Conservation (phyloP, 2,888 invertebrate species). For the Nephrotoma flavescens region DNA sequence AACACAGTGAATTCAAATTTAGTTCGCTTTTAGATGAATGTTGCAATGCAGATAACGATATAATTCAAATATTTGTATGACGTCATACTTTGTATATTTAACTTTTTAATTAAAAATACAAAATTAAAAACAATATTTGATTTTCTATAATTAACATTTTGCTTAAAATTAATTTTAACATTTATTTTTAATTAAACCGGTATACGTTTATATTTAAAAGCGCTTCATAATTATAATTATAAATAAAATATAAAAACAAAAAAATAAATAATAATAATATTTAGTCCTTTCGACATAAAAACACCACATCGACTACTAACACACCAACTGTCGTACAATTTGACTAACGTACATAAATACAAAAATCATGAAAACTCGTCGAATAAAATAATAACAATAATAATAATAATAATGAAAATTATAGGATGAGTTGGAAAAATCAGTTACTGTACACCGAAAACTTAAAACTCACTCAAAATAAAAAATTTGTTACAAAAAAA, state of each 20-base stretch:
- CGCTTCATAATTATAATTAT: neutral
- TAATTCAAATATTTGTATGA: neutral
- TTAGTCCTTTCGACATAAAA: slow-evolving; percentile 1
- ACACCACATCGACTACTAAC: slow-evolving; percentile 1
- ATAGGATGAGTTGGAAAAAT: neutral
- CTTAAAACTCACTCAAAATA: neutral
- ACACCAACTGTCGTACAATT: neutral
- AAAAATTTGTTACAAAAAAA: neutral
- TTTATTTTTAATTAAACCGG: neutral
- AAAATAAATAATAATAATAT: neutral
- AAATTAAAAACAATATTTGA: neutral
- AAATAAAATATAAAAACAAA: neutral
- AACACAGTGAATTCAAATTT: neutral
- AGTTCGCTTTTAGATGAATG: neutral
- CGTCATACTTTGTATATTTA: neutral
- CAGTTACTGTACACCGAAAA: neutral
- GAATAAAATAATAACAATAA: neutral
- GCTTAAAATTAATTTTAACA: neutral
- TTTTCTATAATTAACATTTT: neutral
- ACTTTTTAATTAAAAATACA: neutral
- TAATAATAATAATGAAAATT: neutral
- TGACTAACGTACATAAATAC: neutral
- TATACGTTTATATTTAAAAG: neutral
- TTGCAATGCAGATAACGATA: slow-evolving; percentile 8
- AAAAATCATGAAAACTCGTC: neutral